Evolutionary conservation across 1,140 invertebrate species (phyloP).

Genomic region (Bombyx mandarina): DNA sequence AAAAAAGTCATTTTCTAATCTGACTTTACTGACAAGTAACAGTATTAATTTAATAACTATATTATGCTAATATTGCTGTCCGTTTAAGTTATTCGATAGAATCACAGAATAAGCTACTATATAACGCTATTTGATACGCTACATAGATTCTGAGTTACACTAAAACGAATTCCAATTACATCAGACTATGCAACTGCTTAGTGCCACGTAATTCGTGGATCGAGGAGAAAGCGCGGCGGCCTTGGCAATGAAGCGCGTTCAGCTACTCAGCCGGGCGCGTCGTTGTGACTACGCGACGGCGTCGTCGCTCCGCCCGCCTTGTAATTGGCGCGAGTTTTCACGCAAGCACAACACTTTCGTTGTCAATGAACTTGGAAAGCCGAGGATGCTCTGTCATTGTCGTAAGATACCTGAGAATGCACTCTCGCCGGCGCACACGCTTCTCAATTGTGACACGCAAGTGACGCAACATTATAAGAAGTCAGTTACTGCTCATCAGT

Average conservation of each 20-base stretch:
- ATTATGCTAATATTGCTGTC: too few relatives aligned
- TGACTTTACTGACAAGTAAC: too few relatives aligned
- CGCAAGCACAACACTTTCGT: slow-evolving; percentile 60
- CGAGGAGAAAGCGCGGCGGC: slow-evolving; percentile 54
- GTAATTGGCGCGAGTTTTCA: slow-evolving; percentile 55
- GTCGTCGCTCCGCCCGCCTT: slow-evolving; percentile 14
- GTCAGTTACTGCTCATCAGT: too few relatives aligned
- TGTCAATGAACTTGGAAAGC: slow-evolving; percentile 68
- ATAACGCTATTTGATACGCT: too few relatives aligned
- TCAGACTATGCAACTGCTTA: slow-evolving; percentile 45
- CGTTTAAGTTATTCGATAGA: too few relatives aligned
- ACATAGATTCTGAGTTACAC: not conserved
- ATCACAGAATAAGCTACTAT: too few relatives aligned
- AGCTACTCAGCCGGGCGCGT: slow-evolving; percentile 23
- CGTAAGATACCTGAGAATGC: slow-evolving; percentile 58
- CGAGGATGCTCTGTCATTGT: slow-evolving; percentile 63
- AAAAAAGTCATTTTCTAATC: too few relatives aligned
- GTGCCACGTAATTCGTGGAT: slow-evolving; percentile 35
- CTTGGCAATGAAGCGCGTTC: slow-evolving; percentile 53
- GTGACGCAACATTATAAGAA: slow-evolving; percentile 14
- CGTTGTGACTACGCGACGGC: slow-evolving; percentile 18
- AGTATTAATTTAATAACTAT: too few relatives aligned
- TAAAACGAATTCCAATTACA: slow-evolving; percentile 36
- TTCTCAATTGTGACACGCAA: slow-evolving; percentile 34
- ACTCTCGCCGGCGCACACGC: slow-evolving; percentile 54